Evolutionary conservation across 2,888 invertebrate species (phyloP), one percentile per base, ranked within the genome.

Genomic region (Chirona hameri): DNA sequence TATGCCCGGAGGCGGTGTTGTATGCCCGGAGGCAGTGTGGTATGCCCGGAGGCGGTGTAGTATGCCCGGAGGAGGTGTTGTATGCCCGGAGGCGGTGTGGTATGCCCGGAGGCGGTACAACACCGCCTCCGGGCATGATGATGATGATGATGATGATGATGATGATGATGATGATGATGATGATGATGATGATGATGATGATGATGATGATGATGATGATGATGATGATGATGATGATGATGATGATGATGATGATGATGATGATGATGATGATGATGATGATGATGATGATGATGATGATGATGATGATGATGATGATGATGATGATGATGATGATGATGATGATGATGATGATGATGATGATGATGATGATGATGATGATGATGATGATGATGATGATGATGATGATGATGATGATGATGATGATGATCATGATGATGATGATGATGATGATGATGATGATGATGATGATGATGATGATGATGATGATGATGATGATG

Each of bases 241-340:
- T 65, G n/a, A 65, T 65, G n/a, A 65, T 65, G n/a, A 65, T 65
- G n/a, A 65, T 65, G n/a, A 65, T 65, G n/a, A 65, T 65, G n/a
- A 65, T 65, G 65, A 65, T 65, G 65, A 65, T 65, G n/a, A 65
- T 65, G 65, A 65, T 65, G n/a, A 65, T 65, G n/a, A 65, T 65
- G n/a, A 65, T 65, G n/a, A 65, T 65, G n/a, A 65, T 65, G n/a
- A 65, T 65, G n/a, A 65, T 65, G n/a, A 65, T 65, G n/a, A 65
- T 65, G 65, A 65, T 65, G 65, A 65, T 65, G 65, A 65, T 65
- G 65, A 65, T 65, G 65, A 65, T 65, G 65, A 65, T 65, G 65
- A 65, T 65, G 65, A 65, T 65, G 65, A 65, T 65, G 65, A 65
- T 65, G 65, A 65, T 65, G 65, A 65, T 65, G 65, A 65, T 65